Base-by-base conservation (phyloP, 2,888 invertebrate genomes). In the Pachliopta kotzebuea region DNA sequence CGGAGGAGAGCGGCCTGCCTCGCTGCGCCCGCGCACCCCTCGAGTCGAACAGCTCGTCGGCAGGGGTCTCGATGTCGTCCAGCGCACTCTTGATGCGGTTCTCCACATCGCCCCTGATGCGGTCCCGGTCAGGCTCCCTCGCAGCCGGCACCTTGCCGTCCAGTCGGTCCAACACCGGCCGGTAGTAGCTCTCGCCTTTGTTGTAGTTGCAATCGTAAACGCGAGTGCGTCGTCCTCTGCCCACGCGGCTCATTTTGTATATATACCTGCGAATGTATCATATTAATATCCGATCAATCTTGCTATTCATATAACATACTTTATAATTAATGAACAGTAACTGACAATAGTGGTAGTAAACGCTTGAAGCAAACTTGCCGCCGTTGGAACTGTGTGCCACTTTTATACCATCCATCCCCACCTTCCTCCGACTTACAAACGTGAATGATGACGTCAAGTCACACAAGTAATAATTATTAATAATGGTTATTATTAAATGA, bases 171-270 rank as follows among this genome's bases (percentile, higher is more conserved):
- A 96, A 87, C 70, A 96, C 94, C 17, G 96, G 94, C 73, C 94
- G 94, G 92, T 97, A 97, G 83, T 96, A 96, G 76, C 95, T 95
- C 86, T 96, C 95, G 63, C 96, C 96, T 80, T 96, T 95, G 86
- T 95, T 94, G 89, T 96, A 96, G 85, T 96, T 97, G 84, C 96
- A 96, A 79, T 96, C 96, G 83, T 97, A 97, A 76, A 97, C 95
- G 84, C 95, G 95, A 31, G 96, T 96, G 80, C 95, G 94, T 75
- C 96, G 93, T 70, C 95, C 95, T 82, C 95, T 76, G 60, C 88
- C 88, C 68, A 90, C 67, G 57, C 90, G 89, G 76, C 90, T 90
- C 90, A 90, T 90, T 49, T 69, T 81, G 69, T 9, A 50, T 66
- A 59, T 42, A 65, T 69, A 70, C 69, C 70, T 73, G 68, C 64